A percentile compares a stretch with the other conserved stretches of the same genome.
Evolutionary conservation across 2,797 vertebrate species (phyloP).

Genomic region (Kryptolebias ocellatus): DNA sequence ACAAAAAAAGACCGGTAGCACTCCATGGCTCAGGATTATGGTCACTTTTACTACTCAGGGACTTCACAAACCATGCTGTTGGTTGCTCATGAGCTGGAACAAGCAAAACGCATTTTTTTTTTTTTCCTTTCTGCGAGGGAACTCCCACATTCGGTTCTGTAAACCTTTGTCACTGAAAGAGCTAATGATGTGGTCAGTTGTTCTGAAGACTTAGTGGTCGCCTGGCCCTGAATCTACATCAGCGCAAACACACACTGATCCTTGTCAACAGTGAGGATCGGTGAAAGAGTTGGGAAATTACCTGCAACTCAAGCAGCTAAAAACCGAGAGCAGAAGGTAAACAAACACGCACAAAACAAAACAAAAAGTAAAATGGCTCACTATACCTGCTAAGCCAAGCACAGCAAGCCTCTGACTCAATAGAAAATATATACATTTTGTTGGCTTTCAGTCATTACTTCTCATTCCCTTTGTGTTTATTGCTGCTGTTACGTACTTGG

Average conservation of each 20-base stretch:
- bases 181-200: conserved; percentile 13
- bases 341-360: neutral
- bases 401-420: neutral
- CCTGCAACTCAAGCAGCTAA: neutral
- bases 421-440: neutral
- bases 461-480: neutral
- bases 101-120: conserved; percentile 28
- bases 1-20: neutral
- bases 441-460: neutral
- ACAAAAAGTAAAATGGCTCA: neutral
- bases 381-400: neutral
- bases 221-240: conserved; percentile 6
- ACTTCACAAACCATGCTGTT: neutral
- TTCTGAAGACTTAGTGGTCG: conserved; percentile 22
- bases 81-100: conserved; percentile 34
- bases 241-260: conserved; percentile 4
- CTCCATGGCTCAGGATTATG: neutral
- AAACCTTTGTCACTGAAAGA: conserved; percentile 31
- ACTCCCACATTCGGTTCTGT: conserved; percentile 45
- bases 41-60: too few relatives aligned
- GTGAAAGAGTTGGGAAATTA: neutral
- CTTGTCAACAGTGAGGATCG: neutral
- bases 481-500: conserved; percentile 83
- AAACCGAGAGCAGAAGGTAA: neutral
- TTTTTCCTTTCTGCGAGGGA: conserved; percentile 30